Evolutionary conservation across 2,888 invertebrate genomes (phyloP).

Genomic region (Alsophila aescularia): DNA sequence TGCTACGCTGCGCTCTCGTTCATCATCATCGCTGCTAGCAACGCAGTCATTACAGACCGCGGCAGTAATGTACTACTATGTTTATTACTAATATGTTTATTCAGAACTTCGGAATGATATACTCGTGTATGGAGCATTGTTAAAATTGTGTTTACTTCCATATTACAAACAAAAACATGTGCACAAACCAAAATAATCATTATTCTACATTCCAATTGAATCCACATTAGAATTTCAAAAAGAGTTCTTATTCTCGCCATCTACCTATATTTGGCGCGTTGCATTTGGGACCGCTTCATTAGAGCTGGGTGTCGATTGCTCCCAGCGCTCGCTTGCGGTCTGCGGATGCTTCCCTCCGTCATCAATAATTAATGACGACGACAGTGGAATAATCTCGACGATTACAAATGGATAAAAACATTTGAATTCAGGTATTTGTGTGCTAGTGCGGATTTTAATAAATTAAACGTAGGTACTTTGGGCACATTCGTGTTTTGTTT

Average conservation of each 20-base stretch:
- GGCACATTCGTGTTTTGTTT: neutral
- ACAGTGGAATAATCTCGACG: slow-evolving; percentile 44
- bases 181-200: slow-evolving; percentile 11
- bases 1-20: too few relatives aligned
- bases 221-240: slow-evolving; percentile 58
- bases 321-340: slow-evolving; percentile 41
- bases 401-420: slow-evolving; percentile 30
- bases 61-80: too few relatives aligned
- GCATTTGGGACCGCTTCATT: slow-evolving; percentile 63
- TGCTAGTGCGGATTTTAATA: slow-evolving; percentile 42
- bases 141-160: too few relatives aligned
- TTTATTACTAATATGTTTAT: too few relatives aligned
- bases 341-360: slow-evolving; percentile 51
- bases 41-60: too few relatives aligned
- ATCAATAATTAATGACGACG: slow-evolving; percentile 68
- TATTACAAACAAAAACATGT: too few relatives aligned
- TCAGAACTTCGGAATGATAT: too few relatives aligned
- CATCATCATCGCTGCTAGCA: too few relatives aligned
- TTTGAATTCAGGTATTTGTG: slow-evolving; percentile 33
- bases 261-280: slow-evolving; percentile 56
- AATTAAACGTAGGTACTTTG: slow-evolving; percentile 34
- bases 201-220: slow-evolving; percentile 27
- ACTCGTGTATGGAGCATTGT: too few relatives aligned
- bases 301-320: slow-evolving; percentile 68
- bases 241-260: slow-evolving; percentile 36